Conservation (phyloP, 1,140 invertebrate genomes). For the Hycleus cichorii region DNA sequence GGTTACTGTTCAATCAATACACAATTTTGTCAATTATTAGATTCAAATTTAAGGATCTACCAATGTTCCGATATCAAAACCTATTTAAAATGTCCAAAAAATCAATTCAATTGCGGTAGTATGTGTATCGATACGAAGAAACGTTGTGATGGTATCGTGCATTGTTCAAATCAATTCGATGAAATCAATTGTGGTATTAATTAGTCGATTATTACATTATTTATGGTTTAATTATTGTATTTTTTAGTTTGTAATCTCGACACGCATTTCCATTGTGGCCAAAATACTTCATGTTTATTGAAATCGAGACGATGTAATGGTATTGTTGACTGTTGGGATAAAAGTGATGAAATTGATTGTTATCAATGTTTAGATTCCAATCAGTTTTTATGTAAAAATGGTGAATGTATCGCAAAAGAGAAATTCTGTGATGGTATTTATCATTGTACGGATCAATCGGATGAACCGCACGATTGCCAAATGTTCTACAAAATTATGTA, state of each 20-base stretch:
- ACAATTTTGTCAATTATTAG: constrained; percentile 63
- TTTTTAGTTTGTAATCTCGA: constrained; percentile 59
- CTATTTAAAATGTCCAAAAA: constrained; percentile 47
- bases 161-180: constrained; percentile 75
- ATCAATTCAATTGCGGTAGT: constrained; percentile 64
- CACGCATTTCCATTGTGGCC: constrained; percentile 69
- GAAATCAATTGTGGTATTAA: constrained; percentile 63
- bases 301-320: constrained; percentile 63
- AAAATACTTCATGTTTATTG: constrained; percentile 66
- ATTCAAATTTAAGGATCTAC: constrained; percentile 43
- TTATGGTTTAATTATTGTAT: constrained; percentile 16
- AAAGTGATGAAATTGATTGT: constrained; percentile 70
- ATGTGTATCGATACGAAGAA: constrained; percentile 60
- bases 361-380: constrained; percentile 48
- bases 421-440: constrained; percentile 56
- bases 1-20: constrained; percentile 61
- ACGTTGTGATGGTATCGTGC: constrained; percentile 66
- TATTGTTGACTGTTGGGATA: constrained; percentile 72
- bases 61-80: constrained; percentile 44
- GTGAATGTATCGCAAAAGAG: constrained; percentile 52
- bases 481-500: constrained; percentile 8
- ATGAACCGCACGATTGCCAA: constrained; percentile 56
- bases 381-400: constrained; percentile 53
- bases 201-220: background rate
- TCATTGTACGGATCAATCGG: constrained; percentile 57